Evolutionary conservation across 2,797 vertebrate genomes (phyloP), one percentile per base, ranked within the genome.

Genomic region (Urocyon cinereoargenteus): DNA sequence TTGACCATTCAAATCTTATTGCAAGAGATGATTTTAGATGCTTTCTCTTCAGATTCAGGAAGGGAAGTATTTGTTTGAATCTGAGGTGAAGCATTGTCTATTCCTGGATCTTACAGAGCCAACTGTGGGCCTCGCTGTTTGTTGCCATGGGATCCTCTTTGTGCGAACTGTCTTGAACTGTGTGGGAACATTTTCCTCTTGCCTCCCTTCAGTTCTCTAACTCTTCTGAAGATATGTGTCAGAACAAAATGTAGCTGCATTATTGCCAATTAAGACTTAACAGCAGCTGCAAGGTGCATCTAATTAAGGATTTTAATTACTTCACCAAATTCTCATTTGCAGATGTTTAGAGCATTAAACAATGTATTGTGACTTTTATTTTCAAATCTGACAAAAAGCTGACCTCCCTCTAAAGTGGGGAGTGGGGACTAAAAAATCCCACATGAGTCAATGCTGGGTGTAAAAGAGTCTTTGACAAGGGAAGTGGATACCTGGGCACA

Each of bases 91-190:
- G 98, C 98, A 98, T 98, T 98, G 98, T 99, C 98, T 99, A 99
- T 99, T 99, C 98, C 98, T 98, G 98, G 98, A 98, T 98, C 98
- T 98, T 98, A 97, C 98, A 97, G 98, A 98, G 98, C 98, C 98
- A 98, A 99, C 98, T 98, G 98, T 98, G 98, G 98, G 98, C 98
- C 98, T 99, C 88, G 82, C 98, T 98, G 99, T 99, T 99, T 98
- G 99, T 99, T 99, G 99, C 99, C 98, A 99, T 99, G 99, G 99
- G 99, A 99, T 99, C 98, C 98, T 99, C 98, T 99, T 99, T 99
- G 98, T 99, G 98, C 97, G 98, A 99, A 99, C 98, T 99, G 98
- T 98, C 98, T 98, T 99, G 98, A 99, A 99, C 98, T 99, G 99
- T 98, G 98, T 99, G 98, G 98, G 99, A 99, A 98, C 98, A 98